Conservation (phyloP, 2,888 invertebrate genomes). For the Mellilla xanthometata region DNA sequence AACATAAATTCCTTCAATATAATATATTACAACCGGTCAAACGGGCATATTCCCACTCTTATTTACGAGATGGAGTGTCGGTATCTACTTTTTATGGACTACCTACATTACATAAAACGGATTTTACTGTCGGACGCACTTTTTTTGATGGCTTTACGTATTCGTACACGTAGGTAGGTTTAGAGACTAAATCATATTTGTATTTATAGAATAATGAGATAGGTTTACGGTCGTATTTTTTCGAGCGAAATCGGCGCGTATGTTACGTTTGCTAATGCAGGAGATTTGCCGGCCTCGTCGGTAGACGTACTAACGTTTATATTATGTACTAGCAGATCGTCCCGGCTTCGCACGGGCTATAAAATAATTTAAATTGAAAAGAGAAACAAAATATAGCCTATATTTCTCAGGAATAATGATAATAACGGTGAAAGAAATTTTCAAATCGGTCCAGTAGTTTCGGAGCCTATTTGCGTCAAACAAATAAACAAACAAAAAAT, state of each 20-base stretch:
- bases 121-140: conserved; percentile 40
- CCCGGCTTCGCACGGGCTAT: too few species aligned
- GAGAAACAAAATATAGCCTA: too few species aligned
- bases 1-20: background rate
- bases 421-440: too few species aligned
- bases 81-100: conserved; percentile 15
- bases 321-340: too few species aligned
- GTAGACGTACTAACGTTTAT: background rate
- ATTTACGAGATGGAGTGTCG: conserved; percentile 15
- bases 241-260: conserved; percentile 7
- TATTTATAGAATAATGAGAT: conserved; percentile 33
- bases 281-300: conserved; percentile 5
- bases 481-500: too few species aligned
- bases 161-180: conserved; percentile 11
- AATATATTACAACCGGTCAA: conserved; percentile 10
- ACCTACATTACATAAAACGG: conserved; percentile 30
- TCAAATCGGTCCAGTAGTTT: too few species aligned
- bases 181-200: conserved; percentile 29
- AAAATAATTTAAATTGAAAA: too few species aligned
- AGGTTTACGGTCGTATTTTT: conserved; percentile 19
- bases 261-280: conserved; percentile 6
- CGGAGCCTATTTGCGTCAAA: too few species aligned
- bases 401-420: too few species aligned
- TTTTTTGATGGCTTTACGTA: conserved; percentile 33
- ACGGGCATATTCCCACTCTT: conserved; percentile 10